A percentile compares a stretch with the other conserved stretches of the same genome.
Evolutionary conservation across 2,113 vertebrate species (phyloP).

Genomic region (Falco punctatus): DNA sequence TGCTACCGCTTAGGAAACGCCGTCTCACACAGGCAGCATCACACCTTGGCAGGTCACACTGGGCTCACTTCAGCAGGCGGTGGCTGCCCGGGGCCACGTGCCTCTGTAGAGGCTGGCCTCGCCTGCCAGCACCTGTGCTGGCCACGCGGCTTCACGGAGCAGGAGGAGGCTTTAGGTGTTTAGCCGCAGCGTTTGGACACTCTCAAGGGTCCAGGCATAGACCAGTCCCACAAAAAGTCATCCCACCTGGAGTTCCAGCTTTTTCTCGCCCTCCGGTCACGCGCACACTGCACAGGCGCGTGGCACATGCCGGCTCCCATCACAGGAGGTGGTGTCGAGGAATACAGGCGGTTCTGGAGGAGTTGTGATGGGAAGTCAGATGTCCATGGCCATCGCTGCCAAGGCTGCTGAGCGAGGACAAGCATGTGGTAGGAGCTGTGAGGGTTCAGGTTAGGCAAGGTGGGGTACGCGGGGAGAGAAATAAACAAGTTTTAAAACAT

Average conservation of each 20-base stretch:
- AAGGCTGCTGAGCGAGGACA: not conserved
- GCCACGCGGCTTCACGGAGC: not conserved
- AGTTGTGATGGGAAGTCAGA: not conserved
- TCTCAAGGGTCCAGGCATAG: not conserved
- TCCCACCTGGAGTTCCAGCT: not conserved
- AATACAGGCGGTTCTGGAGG: not conserved
- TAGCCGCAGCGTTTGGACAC: not conserved
- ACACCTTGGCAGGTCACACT: not conserved
- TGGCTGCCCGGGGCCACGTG: accelerated
- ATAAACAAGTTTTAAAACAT: not conserved
- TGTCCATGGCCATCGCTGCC: not conserved
- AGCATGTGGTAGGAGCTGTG: not conserved
- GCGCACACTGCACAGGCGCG: not conserved
- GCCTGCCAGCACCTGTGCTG: accelerated
- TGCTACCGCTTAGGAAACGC: constrained; percentile 1
- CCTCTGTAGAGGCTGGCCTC: not conserved
- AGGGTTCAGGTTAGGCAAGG: not conserved
- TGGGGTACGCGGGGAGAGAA: not conserved
- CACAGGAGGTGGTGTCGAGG: accelerated
- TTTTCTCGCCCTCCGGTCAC: not conserved
- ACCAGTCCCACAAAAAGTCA: not conserved
- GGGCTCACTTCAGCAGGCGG: not conserved
- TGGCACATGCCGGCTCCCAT: not conserved
- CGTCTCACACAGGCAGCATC: not conserved
- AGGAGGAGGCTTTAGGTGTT: not conserved